Conservation (phyloP, 2,797 vertebrate species). For the Okamejei kenojei region DNA sequence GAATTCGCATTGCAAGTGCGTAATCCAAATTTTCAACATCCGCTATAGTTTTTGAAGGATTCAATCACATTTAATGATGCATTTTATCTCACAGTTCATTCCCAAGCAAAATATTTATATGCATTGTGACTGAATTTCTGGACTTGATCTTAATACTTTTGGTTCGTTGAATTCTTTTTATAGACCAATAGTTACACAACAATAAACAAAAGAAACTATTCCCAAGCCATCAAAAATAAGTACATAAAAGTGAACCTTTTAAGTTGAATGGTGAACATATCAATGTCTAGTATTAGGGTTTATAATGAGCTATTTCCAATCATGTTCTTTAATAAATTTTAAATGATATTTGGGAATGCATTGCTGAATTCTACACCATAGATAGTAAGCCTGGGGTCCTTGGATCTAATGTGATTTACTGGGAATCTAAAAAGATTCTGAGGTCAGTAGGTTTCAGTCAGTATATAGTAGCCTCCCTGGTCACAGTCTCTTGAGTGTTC, state of each 20-base stretch:
- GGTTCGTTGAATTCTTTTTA: not conserved
- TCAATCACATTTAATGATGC: too few relatives aligned
- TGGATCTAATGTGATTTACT: not conserved
- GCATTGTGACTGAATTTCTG: too few relatives aligned
- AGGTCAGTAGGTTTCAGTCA: not conserved
- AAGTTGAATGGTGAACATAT: not conserved
- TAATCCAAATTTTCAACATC: too few relatives aligned
- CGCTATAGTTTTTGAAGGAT: too few relatives aligned
- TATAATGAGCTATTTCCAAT: not conserved
- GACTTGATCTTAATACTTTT: not conserved
- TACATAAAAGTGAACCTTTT: not conserved
- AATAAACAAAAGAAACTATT: not conserved
- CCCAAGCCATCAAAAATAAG: not conserved
- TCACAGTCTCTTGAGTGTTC: not conserved
- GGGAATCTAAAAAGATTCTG: not conserved
- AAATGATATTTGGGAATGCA: not conserved
- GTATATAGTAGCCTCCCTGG: not conserved
- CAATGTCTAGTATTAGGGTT: not conserved
- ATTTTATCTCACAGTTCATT: too few relatives aligned
- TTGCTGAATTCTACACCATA: not conserved
- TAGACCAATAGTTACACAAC: not conserved
- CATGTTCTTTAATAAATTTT: not conserved
- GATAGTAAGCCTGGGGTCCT: not conserved
- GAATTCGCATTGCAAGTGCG: too few relatives aligned
- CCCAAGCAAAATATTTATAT: too few relatives aligned